phyloP scores from a whole-genome alignment of 2,797 vertebrate species.

The Squalus acanthias region DNA sequence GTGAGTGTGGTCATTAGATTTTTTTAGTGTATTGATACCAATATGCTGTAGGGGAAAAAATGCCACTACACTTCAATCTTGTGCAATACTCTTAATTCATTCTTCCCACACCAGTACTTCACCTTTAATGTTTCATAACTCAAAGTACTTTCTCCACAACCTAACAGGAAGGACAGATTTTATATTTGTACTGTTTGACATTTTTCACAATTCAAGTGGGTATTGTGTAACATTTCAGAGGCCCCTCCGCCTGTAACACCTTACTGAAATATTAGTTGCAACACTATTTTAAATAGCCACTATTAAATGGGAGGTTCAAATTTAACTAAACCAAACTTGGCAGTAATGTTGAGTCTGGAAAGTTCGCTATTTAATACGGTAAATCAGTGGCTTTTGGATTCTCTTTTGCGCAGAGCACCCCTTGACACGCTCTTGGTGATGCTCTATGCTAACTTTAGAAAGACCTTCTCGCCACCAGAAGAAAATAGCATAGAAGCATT shows the following conservation, averaged over 20 bases:
- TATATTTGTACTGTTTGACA: not conserved
- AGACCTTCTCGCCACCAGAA: not conserved
- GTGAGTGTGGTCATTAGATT: not conserved
- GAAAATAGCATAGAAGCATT: not conserved
- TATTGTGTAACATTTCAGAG: not conserved
- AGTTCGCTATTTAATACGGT: no score
- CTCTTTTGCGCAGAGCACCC: not conserved
- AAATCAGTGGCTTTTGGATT: not conserved
- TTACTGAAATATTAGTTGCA: not conserved
- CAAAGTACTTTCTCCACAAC: not conserved
- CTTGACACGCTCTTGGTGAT: not conserved
- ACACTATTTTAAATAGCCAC: not conserved
- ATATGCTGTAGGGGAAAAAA: not conserved
- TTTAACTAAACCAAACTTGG: not conserved
- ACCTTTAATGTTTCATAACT: not conserved
- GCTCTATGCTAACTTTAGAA: not conserved
- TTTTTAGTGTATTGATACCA: not conserved
- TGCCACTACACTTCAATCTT: not conserved
- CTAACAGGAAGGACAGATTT: no score
- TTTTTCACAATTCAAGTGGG: not conserved
- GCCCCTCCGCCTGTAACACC: not conserved
- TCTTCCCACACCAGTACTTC: not conserved
- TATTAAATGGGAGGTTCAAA: not conserved
- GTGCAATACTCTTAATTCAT: no score
- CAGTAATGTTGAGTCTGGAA: not conserved